Percentiles rank a stretch among this genome's conserved stretches.
These are phyloP conservation scores for Lampropteryx suffumata DNA, from an alignment of 2,888 invertebrate species.

Conservation along the genomic window DNA sequence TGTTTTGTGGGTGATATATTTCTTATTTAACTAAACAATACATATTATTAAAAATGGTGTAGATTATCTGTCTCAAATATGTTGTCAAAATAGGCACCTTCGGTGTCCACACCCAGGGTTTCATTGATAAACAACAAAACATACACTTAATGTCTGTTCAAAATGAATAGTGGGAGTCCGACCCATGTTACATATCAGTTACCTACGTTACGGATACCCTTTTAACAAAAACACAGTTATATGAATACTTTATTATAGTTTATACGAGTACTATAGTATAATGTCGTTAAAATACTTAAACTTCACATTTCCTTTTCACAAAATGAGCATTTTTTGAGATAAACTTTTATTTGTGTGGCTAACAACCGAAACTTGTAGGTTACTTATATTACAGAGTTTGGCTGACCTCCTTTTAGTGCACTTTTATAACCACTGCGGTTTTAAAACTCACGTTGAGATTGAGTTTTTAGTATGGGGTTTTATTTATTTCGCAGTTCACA, in stretches of 20 bases:
- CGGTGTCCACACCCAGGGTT: not conserved
- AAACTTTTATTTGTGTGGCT: not conserved
- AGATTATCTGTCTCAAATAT: too few relatives aligned
- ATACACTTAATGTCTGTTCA: conserved; percentile 31
- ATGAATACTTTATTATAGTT: too few relatives aligned
- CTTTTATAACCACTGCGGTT: not conserved
- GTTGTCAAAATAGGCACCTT: too few relatives aligned
- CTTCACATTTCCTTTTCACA: not conserved
- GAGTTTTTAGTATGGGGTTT: too few relatives aligned
- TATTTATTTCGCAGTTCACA: too few relatives aligned
- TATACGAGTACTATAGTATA: too few relatives aligned
- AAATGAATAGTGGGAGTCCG: conserved; percentile 31
- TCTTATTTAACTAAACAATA: too few relatives aligned
- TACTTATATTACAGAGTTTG: not conserved
- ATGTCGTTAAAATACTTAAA: not conserved
- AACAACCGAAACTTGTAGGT: not conserved
- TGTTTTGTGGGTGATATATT: too few relatives aligned
- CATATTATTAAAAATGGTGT: too few relatives aligned
- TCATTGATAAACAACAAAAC: conserved; percentile 2
- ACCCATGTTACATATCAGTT: conserved; percentile 45
- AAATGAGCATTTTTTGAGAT: not conserved
- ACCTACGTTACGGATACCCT: conserved; percentile 26
- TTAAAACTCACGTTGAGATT: too few relatives aligned
- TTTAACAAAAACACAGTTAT: conserved; percentile 29
- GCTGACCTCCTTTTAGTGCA: not conserved